These are phyloP conservation scores for Lacerta agilis DNA, from an alignment of 2,797 vertebrate species.

Conservation along the genomic window DNA sequence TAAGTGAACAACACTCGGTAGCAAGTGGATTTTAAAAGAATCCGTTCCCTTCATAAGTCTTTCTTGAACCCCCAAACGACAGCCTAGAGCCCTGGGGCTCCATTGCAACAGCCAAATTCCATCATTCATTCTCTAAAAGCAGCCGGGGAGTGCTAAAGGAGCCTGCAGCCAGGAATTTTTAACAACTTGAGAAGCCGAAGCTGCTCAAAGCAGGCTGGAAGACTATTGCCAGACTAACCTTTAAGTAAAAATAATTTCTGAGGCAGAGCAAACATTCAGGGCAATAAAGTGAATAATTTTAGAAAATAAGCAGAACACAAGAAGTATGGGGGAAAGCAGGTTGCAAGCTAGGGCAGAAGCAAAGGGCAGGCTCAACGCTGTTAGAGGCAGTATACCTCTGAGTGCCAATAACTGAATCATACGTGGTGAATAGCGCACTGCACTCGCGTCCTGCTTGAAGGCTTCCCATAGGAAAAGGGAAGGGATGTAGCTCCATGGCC, in stretches of 20 bases:
- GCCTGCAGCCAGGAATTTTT: rapidly evolving
- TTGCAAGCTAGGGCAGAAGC: background rate
- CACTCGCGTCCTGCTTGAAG: too few relatives aligned
- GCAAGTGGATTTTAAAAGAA: background rate
- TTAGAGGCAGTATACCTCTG: too few relatives aligned
- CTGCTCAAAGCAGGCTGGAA: background rate
- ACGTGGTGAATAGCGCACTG: too few relatives aligned
- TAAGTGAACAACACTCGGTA: background rate
- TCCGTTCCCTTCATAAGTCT: background rate
- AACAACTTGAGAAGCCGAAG: background rate
- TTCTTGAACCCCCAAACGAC: background rate
- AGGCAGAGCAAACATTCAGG: background rate
- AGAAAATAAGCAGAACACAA: too few relatives aligned
- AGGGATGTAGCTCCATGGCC: too few relatives aligned
- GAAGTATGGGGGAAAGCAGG: rapidly evolving
- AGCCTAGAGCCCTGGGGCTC: background rate
- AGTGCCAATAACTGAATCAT: too few relatives aligned
- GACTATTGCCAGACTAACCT: background rate
- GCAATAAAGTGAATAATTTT: background rate
- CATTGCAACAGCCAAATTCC: rapidly evolving
- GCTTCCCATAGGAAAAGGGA: too few relatives aligned
- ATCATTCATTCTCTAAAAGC: background rate
- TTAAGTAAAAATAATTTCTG: background rate
- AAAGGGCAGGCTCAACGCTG: too few relatives aligned
- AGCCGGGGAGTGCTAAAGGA: background rate